Conservation (phyloP, 2,113 vertebrate species). For the Clarias batrachus region DNA sequence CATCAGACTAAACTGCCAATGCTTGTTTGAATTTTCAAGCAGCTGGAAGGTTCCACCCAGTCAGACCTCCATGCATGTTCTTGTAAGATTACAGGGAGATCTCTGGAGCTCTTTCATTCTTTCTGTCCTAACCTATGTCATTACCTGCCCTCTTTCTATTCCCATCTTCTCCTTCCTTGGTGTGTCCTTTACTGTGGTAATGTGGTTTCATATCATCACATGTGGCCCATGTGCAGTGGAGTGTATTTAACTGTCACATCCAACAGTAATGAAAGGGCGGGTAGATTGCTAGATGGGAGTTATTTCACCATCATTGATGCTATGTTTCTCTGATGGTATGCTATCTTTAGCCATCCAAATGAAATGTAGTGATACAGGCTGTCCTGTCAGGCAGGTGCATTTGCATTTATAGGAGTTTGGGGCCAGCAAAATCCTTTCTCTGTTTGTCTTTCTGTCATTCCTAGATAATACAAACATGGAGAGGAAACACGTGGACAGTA, state of each 20-base stretch:
- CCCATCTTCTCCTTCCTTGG: constrained; percentile 18
- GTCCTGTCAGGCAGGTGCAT: background rate
- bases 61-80: background rate
- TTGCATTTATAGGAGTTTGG: background rate
- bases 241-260: constrained; percentile 29
- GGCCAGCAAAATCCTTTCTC: background rate
- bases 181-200: constrained; percentile 41
- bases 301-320: constrained; percentile 1
- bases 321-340: constrained; percentile 17
- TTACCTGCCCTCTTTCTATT: constrained; percentile 32
- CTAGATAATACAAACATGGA: background rate
- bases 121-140: constrained; percentile 31
- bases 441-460: background rate
- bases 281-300: background rate
- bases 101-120: background rate
- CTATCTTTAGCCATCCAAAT: constrained; percentile 9
- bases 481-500: background rate
- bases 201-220: constrained; percentile 13
- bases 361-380: background rate
- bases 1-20: background rate
- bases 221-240: constrained; percentile 33
- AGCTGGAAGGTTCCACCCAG: constrained; percentile 13
- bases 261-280: constrained; percentile 23
- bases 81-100: constrained; percentile 37
- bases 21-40: background rate